Conservation (phyloP, 1,140 invertebrate genomes). For the Atopsyche davidsoni region DNA sequence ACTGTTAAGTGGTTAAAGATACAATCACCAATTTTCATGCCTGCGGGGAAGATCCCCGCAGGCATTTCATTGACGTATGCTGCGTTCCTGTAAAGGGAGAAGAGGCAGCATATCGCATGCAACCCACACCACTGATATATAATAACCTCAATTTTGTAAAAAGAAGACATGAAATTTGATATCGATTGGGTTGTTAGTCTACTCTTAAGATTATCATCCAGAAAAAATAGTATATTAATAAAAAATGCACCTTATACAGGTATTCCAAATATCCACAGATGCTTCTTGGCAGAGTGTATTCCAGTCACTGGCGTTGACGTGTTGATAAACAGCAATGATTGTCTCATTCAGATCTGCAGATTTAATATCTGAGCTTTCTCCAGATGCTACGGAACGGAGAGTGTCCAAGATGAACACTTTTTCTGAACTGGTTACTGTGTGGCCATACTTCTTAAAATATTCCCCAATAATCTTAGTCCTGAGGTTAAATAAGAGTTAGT, state of each 20-base stretch:
- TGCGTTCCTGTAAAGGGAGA: too few relatives aligned
- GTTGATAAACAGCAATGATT: conserved; percentile 30
- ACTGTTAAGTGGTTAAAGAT: too few relatives aligned
- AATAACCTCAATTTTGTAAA: too few relatives aligned
- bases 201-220: too few relatives aligned
- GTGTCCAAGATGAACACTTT: conserved; percentile 31
- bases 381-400: conserved; percentile 31
- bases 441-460: conserved; percentile 36
- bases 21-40: too few relatives aligned
- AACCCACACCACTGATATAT: too few relatives aligned
- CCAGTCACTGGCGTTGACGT: conserved; percentile 20
- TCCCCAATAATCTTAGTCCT: conserved; percentile 36
- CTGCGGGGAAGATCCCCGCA: too few relatives aligned
- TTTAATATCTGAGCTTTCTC: conserved; percentile 26
- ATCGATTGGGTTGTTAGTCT: too few relatives aligned
- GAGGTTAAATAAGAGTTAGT: too few relatives aligned
- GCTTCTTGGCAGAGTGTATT: conserved; percentile 22
- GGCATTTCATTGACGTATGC: too few relatives aligned
- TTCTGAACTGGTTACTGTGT: conserved; percentile 29
- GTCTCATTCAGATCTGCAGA: conserved; percentile 34
- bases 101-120: too few relatives aligned
- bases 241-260: conserved; percentile 37
- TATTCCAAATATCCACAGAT: conserved; percentile 37
- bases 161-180: too few relatives aligned
- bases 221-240: background rate